phyloP scores from a whole-genome alignment of 2,113 vertebrate species.

The Mus pahari region DNA sequence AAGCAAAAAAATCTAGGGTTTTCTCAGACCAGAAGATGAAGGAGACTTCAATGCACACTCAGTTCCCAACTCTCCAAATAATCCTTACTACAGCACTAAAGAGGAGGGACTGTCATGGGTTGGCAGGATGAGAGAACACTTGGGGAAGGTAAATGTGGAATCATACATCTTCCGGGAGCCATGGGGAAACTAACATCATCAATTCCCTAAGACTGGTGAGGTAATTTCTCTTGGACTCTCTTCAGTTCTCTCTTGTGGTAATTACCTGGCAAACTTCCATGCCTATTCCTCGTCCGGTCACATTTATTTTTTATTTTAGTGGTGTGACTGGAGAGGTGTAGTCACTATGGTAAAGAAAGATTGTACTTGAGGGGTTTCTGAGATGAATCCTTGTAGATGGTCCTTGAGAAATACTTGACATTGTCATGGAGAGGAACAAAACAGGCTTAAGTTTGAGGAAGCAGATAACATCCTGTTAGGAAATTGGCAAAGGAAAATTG shows the following conservation, averaged over 20 bases:
- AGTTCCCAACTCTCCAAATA: not conserved
- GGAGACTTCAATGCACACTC: not conserved
- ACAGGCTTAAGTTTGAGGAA: not conserved
- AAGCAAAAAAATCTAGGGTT: not conserved
- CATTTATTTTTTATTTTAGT: slow-evolving; percentile 66
- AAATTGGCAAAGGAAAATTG: slow-evolving; percentile 29
- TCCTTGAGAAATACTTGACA: not conserved
- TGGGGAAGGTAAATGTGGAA: slow-evolving; percentile 50
- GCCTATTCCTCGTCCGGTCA: slow-evolving; percentile 16
- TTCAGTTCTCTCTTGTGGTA: slow-evolving; percentile 43
- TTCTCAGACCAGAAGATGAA: not conserved
- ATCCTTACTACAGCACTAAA: slow-evolving; percentile 4
- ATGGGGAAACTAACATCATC: slow-evolving; percentile 6
- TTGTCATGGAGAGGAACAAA: not conserved
- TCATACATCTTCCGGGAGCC: slow-evolving; percentile 24
- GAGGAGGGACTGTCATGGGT: not conserved
- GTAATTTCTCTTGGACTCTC: slow-evolving; percentile 33
- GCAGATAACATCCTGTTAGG: not conserved
- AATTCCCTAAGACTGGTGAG: slow-evolving; percentile 51
- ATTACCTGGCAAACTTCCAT: slow-evolving; percentile 51
- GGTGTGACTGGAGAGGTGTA: slow-evolving; percentile 26
- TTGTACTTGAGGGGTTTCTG: slow-evolving; percentile 22
- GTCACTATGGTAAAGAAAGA: not conserved
- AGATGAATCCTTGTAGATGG: slow-evolving; percentile 34
- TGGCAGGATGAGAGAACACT: slow-evolving; percentile 45